Evolutionary conservation across 2,888 invertebrate genomes (phyloP), one percentile per base, ranked within the genome.

Genomic region (Drosophila nr. fundita): DNA sequence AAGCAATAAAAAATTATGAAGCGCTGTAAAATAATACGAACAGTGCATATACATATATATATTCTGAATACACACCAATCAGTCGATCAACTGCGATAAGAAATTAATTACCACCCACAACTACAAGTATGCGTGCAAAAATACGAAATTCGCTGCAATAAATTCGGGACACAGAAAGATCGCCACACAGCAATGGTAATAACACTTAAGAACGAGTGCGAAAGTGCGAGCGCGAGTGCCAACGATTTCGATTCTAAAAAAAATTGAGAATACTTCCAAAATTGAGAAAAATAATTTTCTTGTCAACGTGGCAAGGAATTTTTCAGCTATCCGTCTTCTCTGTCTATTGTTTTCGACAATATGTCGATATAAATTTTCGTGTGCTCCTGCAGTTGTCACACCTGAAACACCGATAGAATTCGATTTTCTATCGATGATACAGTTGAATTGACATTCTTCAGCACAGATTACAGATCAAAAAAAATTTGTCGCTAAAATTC

Each of bases 21-120:
- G 24, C 29, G 45, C 29, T 42, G 27, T 15, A 36, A 48, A 64
- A 29, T 34, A 24, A 29, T 24, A n/a, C 15, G 6, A 36, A 58
- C n/a, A n/a, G 4, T 34, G 10, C 24, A 52, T 11, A 52, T 34
- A 36, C 1, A 21, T 10, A 29, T 38, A 30, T n/a, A 54, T 18
- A 53, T 45, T 36, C 53, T 40, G 10, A 38, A 29, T 45, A 38
- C 48, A 62, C 27, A 70, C 42, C 78, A 70, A 78, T 63, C 66
- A 58, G 45, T 53, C 63, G 61, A 74, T 74, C 64, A 78, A 67
- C 63, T 52, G 52, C 57, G 84, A 84, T 73, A 77, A 87, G 74
- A 54, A 58, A 68, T 62, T 62, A 40, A 65, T 54, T 50, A 60
- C 58, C 71, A 73, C 69, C 64, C 55, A 68, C 76, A 80, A 50